A percentile compares a stretch with the other conserved stretches of the same genome.
Conservation (phyloP, 30 jellyfish, hydroid and myxozoan species). For the Chrysaora quinquecirrha region DNA sequence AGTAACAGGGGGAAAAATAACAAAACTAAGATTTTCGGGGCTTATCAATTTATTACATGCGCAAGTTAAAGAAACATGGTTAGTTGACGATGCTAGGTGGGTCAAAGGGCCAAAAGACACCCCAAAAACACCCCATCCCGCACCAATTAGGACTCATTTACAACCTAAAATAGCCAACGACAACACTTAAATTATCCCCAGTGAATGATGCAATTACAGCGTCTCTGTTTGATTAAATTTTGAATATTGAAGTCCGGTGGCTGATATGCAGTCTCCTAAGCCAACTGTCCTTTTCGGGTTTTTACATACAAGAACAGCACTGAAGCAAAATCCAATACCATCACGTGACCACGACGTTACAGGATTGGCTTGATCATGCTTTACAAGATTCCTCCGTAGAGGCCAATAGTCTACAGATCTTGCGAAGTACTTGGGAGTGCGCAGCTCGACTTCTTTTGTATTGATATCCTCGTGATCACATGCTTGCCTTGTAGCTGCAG, state of each 20-base stretch:
- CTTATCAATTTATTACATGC: too few species aligned
- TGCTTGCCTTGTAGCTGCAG: slow-evolving; percentile 88
- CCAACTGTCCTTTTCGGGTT: slow-evolving; percentile 91
- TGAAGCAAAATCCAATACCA: slow-evolving; percentile 61
- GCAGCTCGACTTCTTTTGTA: slow-evolving; percentile 72
- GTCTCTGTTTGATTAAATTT: slow-evolving; percentile 21
- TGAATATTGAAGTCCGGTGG: slow-evolving; percentile 86
- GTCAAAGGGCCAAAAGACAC: too few species aligned
- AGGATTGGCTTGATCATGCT: slow-evolving; percentile 90
- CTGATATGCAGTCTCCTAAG: slow-evolving; percentile 91
- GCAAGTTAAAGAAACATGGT: too few species aligned
- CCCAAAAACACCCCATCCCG: too few species aligned
- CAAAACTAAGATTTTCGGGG: too few species aligned
- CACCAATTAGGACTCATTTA: too few species aligned
- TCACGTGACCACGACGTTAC: slow-evolving; percentile 84
- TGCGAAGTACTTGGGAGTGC: slow-evolving; percentile 87
- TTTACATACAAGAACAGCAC: slow-evolving; percentile 92
- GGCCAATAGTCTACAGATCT: slow-evolving; percentile 83
- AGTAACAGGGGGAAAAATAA: too few species aligned
- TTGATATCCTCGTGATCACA: slow-evolving; percentile 76
- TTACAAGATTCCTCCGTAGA: slow-evolving; percentile 83
- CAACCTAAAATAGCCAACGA: too few species aligned
- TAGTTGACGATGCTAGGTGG: too few species aligned
- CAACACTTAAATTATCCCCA: too few species aligned
- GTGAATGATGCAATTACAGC: too few species aligned